These are phyloP conservation scores for Sardinella longiceps DNA, from an alignment of 2,797 vertebrate species.

Conservation along the genomic window DNA sequence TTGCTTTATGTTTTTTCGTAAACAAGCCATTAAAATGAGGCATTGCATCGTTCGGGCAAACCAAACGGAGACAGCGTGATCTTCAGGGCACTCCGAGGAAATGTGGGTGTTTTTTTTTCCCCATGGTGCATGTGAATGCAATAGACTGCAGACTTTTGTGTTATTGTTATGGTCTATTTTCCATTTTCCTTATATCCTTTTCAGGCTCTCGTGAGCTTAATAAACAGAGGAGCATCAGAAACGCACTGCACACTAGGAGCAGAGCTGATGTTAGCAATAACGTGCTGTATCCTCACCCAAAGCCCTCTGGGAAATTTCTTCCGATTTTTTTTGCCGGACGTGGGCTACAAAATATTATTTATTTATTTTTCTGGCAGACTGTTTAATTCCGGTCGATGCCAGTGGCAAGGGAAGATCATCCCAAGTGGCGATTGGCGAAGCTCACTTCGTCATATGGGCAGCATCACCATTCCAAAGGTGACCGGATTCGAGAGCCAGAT, in stretches of 20 bases:
- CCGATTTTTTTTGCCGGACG: not conserved
- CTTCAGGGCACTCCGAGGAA: not conserved
- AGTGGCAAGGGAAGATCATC: not conserved
- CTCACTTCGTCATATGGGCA: not conserved
- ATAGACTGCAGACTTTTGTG: conserved; percentile 5
- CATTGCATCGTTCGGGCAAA: conserved; percentile 28
- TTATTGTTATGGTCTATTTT: not conserved
- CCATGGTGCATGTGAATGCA: not conserved
- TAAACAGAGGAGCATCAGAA: not conserved
- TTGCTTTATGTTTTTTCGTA: conserved; percentile 51
- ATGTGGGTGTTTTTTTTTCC: not conserved
- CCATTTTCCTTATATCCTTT: not conserved
- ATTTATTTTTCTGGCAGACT: not conserved
- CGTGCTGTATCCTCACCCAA: not conserved
- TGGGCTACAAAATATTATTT: not conserved
- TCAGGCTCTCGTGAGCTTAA: not conserved
- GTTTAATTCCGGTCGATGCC: not conserved
- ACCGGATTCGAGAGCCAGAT: not conserved
- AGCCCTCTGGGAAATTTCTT: not conserved
- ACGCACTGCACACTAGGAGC: not conserved
- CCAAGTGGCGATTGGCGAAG: too few relatives aligned
- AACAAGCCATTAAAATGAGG: conserved; percentile 55
- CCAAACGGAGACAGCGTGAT: not conserved
- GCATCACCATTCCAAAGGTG: not conserved
- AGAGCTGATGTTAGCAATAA: not conserved